Conservation (phyloP, 1,140 invertebrate species). For the Drosophila punjabiensis region DNA sequence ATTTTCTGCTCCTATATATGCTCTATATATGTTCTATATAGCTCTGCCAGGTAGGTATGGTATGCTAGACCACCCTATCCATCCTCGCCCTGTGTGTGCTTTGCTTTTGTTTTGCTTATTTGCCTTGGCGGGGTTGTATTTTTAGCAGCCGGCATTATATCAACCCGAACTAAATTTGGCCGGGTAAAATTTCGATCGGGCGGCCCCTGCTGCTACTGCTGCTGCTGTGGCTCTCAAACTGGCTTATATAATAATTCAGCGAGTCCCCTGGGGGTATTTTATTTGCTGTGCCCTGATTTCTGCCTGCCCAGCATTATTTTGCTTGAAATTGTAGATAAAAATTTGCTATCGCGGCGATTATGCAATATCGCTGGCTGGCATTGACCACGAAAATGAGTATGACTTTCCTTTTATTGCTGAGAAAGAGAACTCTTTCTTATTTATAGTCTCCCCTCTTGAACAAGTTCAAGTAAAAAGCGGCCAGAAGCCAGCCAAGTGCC, state of each 20-base stretch:
- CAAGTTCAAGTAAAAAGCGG: slow-evolving; percentile 2
- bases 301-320: slow-evolving; percentile 21
- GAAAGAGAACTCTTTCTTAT: slow-evolving; percentile 31
- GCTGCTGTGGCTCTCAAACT: slow-evolving; percentile 52
- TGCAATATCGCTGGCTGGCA: slow-evolving; percentile 59
- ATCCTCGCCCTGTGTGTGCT: slow-evolving; percentile 23
- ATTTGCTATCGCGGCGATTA: slow-evolving; percentile 42
- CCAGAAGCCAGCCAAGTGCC: slow-evolving; percentile 35
- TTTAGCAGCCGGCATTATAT: slow-evolving; percentile 78
- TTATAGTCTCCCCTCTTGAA: slow-evolving; percentile 3
- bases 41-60: slow-evolving; percentile 6
- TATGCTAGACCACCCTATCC: slow-evolving; percentile 15
- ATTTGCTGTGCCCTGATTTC: slow-evolving; percentile 41
- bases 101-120: slow-evolving; percentile 64
- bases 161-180: slow-evolving; percentile 75
- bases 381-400: slow-evolving; percentile 59
- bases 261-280: not conserved
- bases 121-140: slow-evolving; percentile 59
- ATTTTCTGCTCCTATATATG: slow-evolving; percentile 1
- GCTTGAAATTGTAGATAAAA: slow-evolving; percentile 30
- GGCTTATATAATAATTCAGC: slow-evolving; percentile 55
- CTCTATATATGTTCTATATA: slow-evolving; percentile 7
- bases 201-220: not conserved
- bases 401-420: slow-evolving; percentile 13
- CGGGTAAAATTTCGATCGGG: slow-evolving; percentile 43